Conservation (phyloP, 1,140 invertebrate genomes). For the Pogonomyrmex barbatus region DNA sequence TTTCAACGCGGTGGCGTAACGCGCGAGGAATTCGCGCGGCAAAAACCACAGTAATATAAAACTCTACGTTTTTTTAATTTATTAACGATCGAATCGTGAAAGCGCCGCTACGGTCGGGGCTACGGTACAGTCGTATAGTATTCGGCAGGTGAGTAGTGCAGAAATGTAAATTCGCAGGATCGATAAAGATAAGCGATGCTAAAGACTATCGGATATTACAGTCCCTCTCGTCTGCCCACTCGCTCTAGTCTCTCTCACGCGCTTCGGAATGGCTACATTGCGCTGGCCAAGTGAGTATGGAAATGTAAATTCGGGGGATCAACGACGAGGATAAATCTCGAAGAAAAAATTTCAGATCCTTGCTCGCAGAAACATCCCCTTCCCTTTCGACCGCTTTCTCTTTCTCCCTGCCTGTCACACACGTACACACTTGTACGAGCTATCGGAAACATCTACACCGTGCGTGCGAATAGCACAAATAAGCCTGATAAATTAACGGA, state of each 20-base stretch:
- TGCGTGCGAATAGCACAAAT: constrained; percentile 49
- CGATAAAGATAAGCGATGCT: constrained; percentile 46
- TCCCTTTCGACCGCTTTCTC: background rate
- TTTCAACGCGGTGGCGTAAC: constrained; percentile 10
- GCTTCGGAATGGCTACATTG: constrained; percentile 33
- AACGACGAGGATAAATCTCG: constrained; percentile 35
- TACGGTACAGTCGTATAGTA: background rate
- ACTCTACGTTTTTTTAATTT: constrained; percentile 26
- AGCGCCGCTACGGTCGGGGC: background rate
- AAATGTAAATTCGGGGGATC: constrained; percentile 52
- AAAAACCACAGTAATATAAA: constrained; percentile 12
- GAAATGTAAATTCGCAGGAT: constrained; percentile 53
- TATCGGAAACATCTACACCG: constrained; percentile 49
- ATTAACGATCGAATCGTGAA: constrained; percentile 28
- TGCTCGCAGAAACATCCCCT: constrained; percentile 16
- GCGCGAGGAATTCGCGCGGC: background rate
- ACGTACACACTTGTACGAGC: background rate
- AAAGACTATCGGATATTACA: constrained; percentile 48
- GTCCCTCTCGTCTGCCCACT: constrained; percentile 34
- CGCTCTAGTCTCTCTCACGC: constrained; percentile 30
- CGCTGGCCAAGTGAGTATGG: constrained; percentile 45
- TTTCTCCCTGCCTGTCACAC: background rate
- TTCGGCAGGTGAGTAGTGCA: constrained; percentile 43
- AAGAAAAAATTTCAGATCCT: constrained; percentile 31
- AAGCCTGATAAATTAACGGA: constrained; percentile 56